Evolutionary conservation across 2,113 vertebrate genomes (phyloP).

Genomic region (Callaeas wilsoni): DNA sequence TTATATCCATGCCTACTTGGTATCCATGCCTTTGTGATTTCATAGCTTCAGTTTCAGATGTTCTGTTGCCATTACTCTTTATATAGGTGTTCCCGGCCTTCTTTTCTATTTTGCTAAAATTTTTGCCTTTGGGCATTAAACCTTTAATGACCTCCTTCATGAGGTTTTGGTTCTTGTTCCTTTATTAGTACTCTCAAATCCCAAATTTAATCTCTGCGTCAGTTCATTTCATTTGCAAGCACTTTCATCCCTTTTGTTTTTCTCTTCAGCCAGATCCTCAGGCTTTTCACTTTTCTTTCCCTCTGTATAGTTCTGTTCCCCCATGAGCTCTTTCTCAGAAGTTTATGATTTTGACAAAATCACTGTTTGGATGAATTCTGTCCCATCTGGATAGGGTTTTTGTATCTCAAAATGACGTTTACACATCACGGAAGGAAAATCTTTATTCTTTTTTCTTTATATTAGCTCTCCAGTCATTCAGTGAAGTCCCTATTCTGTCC

Average conservation of each 20-base stretch:
- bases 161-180: neutral
- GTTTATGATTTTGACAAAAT: slow-evolving; percentile 7
- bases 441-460: neutral
- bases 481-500: neutral
- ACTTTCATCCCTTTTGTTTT: slow-evolving; percentile 7
- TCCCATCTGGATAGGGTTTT: neutral
- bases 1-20: neutral
- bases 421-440: neutral
- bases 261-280: neutral
- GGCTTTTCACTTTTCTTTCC: neutral
- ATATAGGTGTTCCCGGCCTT: neutral
- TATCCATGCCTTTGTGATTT: neutral
- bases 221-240: slow-evolving; percentile 17
- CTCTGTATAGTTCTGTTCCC: neutral
- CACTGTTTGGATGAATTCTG: neutral
- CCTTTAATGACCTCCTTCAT: neutral
- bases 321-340: neutral
- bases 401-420: slow-evolving; percentile 5
- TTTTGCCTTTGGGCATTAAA: neutral
- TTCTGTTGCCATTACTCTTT: neutral
- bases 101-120: neutral
- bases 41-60: neutral
- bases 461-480: neutral
- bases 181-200: slow-evolving; percentile 31
- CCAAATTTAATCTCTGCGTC: slow-evolving; percentile 35